Evolutionary conservation across 1,140 invertebrate genomes (phyloP).

Genomic region (Galendromus occidentalis): DNA sequence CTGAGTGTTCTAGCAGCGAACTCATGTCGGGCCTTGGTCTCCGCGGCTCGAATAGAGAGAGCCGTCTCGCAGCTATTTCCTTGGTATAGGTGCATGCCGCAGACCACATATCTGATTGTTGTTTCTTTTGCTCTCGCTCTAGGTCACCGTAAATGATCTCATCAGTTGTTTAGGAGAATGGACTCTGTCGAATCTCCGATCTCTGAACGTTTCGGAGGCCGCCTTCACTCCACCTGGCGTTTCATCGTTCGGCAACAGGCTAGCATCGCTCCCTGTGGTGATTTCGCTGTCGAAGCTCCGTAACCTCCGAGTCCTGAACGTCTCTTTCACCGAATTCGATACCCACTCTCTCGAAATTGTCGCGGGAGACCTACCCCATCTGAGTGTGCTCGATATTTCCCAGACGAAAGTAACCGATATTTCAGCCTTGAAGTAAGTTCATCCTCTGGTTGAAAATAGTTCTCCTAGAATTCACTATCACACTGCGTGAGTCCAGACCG

Average conservation of each 20-base stretch:
- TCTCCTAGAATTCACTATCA: too few species aligned
- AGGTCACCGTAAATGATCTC: constrained; percentile 41
- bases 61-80: too few species aligned
- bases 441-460: too few species aligned
- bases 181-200: constrained; percentile 44
- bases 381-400: constrained; percentile 49
- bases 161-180: constrained; percentile 49
- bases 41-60: too few species aligned
- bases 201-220: constrained; percentile 43
- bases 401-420: constrained; percentile 45
- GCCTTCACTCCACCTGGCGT: constrained; percentile 36
- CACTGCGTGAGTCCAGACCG: too few species aligned
- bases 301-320: constrained; percentile 43
- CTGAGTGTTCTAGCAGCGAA: too few species aligned
- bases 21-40: too few species aligned
- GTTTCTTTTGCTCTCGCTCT: constrained; percentile 10
- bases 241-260: constrained; percentile 24
- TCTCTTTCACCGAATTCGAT: constrained; percentile 49
- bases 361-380: constrained; percentile 42
- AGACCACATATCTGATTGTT: too few species aligned
- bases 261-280: constrained; percentile 23
- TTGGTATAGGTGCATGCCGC: too few species aligned
- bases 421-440: constrained; percentile 32
- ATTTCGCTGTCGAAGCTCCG: constrained; percentile 30
- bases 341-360: constrained; percentile 44